phyloP scores from a whole-genome alignment of 2,888 invertebrate genomes.

The Clepsis dumicolana region DNA sequence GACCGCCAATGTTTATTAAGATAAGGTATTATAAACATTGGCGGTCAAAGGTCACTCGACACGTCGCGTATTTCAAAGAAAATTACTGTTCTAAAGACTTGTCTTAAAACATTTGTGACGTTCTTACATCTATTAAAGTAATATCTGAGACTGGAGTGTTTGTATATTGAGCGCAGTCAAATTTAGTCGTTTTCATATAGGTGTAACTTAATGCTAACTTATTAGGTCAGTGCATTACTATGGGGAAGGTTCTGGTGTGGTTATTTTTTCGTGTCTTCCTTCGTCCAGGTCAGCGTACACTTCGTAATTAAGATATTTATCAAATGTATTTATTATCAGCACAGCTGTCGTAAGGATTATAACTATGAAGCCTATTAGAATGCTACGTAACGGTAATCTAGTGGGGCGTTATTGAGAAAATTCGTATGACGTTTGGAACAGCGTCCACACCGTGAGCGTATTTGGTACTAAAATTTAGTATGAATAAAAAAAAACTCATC shows the following conservation, averaged over 20 bases:
- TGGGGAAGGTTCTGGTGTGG: background rate
- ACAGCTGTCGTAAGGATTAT: too few species aligned
- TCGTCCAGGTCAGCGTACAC: background rate
- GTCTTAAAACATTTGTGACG: too few species aligned
- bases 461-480: too few species aligned
- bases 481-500: too few species aligned
- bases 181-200: background rate
- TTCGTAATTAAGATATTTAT: background rate
- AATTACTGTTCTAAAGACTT: background rate
- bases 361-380: too few species aligned
- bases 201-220: background rate
- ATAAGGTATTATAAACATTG: background rate
- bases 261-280: background rate
- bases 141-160: background rate
- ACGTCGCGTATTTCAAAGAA: background rate
- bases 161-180: background rate
- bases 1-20: background rate
- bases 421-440: too few species aligned
- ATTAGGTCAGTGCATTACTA: background rate
- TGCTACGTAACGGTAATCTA: too few species aligned
- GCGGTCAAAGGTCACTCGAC: background rate
- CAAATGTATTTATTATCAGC: too few species aligned
- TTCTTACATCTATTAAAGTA: background rate
- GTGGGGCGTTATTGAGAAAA: too few species aligned
- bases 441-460: too few species aligned